Evolutionary conservation across 2,888 invertebrate genomes (phyloP).

Genomic region (Tipula unca): DNA sequence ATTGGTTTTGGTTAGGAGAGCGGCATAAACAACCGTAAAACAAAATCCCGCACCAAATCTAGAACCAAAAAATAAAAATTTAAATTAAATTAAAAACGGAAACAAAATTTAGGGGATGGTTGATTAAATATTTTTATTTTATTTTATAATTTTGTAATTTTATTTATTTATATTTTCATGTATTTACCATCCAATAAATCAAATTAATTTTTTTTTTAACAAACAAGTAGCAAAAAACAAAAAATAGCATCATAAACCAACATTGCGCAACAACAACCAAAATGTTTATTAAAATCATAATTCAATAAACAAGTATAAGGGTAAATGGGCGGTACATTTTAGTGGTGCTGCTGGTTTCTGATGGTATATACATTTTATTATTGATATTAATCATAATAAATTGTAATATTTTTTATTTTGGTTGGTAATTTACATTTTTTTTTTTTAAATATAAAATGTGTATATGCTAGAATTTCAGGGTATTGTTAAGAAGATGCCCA

Average conservation of each 20-base stretch:
- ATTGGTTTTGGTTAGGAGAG: conserved; percentile 94
- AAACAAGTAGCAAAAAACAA: background rate
- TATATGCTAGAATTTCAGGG: background rate
- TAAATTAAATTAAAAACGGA: background rate
- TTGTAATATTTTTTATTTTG: background rate
- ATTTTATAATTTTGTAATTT: background rate
- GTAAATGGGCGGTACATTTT: background rate
- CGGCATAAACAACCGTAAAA: conserved; percentile 95
- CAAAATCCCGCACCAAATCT: conserved; percentile 89
- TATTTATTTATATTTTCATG: background rate
- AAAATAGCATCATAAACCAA: background rate
- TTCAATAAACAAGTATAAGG: background rate
- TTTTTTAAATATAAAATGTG: background rate
- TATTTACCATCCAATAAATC: background rate
- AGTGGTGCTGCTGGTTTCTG: background rate
- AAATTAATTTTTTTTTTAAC: background rate
- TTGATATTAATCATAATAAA: background rate
- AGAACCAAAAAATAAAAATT: conserved; percentile 22
- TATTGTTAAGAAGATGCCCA: background rate
- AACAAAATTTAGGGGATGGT: background rate
- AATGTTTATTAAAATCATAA: background rate
- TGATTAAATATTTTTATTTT: background rate
- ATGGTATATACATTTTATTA: background rate
- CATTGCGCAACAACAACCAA: background rate
- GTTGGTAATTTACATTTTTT: background rate